Base-by-base conservation (phyloP, 2,888 invertebrate genomes). In the Petrophora chlorosata region DNA sequence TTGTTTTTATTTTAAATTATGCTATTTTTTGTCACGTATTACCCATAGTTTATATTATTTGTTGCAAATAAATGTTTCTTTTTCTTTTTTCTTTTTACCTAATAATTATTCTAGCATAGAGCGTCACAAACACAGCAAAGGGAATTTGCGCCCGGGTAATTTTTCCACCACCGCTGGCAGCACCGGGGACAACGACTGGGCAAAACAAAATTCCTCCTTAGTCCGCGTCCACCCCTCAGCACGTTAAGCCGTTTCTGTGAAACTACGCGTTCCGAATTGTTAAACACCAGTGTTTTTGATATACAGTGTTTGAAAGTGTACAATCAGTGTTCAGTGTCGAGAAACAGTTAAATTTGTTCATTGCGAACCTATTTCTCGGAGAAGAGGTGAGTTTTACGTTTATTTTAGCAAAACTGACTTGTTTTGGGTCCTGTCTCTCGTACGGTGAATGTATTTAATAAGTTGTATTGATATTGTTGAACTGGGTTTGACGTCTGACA, bases 161-260 rank as follows among this genome's bases (percentile, higher is more conserved):
- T 41, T 28, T 15, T 3, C 1, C n/a, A 10, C 5, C n/a, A 2
- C 2, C 23, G 14, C 49, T 60, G 17, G 41, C 47, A 52, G 13
- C 43, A 51, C 48, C 42, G 58, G 52, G 60, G 60, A 58, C 60
- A 60, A 58, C 60, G 60, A 60, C 60, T 58, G 53, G 46, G 50
- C 58, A 46, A 54, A 58, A 62, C 59, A 60, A 59, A 62, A 61
- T 59, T 59, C 57, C 58, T 56, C 50, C 10, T 45, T 55, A 62
- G 62, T 62, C 39, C 54, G 60, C 49, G 54, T 56, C 45, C 44
- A 54, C 54, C 60, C 58, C 35, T 48, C 55, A 54, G 29, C 33
- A 33, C 39, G 42, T 8, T 16, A 1, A 14, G 39, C 34, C 54
- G 48, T 23, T 44, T 33, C 19, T 8, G 35, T 2, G 35, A 12